Evolutionary conservation across 2,113 vertebrate genomes (phyloP), one percentile per base, ranked within the genome.

Genomic region (Neolamprologus hecqui): DNA sequence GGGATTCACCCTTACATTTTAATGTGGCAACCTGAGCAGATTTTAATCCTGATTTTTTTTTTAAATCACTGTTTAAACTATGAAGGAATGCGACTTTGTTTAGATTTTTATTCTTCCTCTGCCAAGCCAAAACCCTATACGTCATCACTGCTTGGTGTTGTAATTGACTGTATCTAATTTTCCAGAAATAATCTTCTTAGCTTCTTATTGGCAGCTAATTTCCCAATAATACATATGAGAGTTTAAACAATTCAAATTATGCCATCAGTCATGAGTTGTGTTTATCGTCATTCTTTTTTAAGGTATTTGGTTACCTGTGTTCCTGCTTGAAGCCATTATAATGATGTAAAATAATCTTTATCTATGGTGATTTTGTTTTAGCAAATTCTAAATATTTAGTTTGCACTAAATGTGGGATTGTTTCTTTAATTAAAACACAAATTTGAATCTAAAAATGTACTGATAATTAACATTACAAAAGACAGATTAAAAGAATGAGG

Each of bases 351-450:
- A 17, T 10, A 33, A 60, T 60, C 8, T 60, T 31, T 33, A 33
- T 0, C 28, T 19, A 35, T n/a, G 1, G 0, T 4, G 17, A 1
- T 60, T 5, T 14, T 51, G 2, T 45, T 45, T 45, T 4, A 55
- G 54, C 54, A 57, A 26, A 26, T 17, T 11, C 28, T 33, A 60
- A 33, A 31, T 63, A 63, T 63, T 33, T 35, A 5, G 55, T 58
- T 58, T 58, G 13, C 10, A 28, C 26, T 58, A 58, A 58, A 5
- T 9, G 55, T 58, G 4, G 26, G 23, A 58, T 58, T 28, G 13
- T 58, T 58, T 58, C 0, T 28, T 58, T 9, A 28, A 15, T 58
- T 58, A 28, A 8, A 28, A 58, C 26, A 15, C 26, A 58, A 58
- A 58, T 58, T 9, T 14, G 26, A 58, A 28, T 58, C 23, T 58